A percentile compares a stretch with the other conserved stretches of the same genome.
Conservation (phyloP, 2,888 invertebrate genomes). For the Plagodis dolabraria region DNA sequence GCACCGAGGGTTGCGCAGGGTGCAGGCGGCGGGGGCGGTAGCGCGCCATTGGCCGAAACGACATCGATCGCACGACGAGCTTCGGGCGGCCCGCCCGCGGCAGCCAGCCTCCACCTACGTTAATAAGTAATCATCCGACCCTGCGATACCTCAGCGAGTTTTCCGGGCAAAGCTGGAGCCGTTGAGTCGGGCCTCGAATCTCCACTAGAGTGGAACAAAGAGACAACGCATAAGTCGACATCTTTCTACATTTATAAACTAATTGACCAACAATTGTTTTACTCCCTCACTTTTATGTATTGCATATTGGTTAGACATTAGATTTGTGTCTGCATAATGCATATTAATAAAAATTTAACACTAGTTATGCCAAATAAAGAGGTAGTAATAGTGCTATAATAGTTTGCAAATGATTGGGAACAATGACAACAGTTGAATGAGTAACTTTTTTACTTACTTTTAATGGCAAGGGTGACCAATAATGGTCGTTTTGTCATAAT, state of each 20-base stretch:
- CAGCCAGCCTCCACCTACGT: constrained; percentile 83
- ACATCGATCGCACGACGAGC: constrained; percentile 82
- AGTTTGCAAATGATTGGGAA: no score
- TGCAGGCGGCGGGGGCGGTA: constrained; percentile 70
- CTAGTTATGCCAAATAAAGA: no score
- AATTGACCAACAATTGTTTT: constrained; percentile 61
- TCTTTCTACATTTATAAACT: constrained; percentile 78
- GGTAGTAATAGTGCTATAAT: no score
- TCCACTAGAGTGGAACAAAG: constrained; percentile 79
- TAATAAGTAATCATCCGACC: constrained; percentile 85
- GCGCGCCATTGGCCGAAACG: constrained; percentile 82
- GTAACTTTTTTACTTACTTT: no score
- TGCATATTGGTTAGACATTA: no score
- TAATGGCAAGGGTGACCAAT: no score
- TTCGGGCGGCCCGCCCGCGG: constrained; percentile 79
- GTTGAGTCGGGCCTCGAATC: constrained; percentile 77
- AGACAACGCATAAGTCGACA: constrained; percentile 73
- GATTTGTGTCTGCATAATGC: no score
- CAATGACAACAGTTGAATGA: no score
- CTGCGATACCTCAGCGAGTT: constrained; percentile 81
- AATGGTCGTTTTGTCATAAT: no score
- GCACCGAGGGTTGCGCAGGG: constrained; percentile 75
- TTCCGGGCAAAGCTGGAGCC: constrained; percentile 79
- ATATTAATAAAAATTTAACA: no score
- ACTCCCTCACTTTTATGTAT: no score